Conservation (phyloP, 2,888 invertebrate species). For the Argyresthia albistria region DNA sequence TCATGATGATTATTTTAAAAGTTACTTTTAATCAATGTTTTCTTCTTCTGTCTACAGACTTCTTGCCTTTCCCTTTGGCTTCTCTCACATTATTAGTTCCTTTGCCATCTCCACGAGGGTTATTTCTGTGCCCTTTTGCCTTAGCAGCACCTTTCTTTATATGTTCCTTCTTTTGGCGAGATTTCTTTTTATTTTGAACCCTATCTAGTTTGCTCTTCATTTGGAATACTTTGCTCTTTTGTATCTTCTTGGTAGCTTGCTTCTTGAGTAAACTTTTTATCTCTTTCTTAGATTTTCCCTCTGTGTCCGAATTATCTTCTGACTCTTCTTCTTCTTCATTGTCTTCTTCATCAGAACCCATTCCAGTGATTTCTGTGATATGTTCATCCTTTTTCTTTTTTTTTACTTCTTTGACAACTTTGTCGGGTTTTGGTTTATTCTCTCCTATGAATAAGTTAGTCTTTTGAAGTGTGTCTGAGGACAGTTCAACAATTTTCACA, state of each 20-base stretch:
- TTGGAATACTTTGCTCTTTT: slow-evolving; percentile 84
- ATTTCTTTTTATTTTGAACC: slow-evolving; percentile 78
- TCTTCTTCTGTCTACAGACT: slow-evolving; percentile 41
- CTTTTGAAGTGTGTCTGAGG: slow-evolving; percentile 78
- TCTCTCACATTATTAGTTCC: slow-evolving; percentile 29
- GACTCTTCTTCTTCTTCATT: slow-evolving; percentile 27
- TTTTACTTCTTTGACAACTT: slow-evolving; percentile 16
- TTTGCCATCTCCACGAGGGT: slow-evolving; percentile 10
- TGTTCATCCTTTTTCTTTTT: slow-evolving; percentile 20
- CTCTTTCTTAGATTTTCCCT: slow-evolving; percentile 74
- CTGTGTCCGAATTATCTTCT: slow-evolving; percentile 31
- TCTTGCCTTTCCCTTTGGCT: slow-evolving; percentile 48
- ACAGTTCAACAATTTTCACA: slow-evolving; percentile 83
- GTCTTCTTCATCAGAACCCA: slow-evolving; percentile 44
- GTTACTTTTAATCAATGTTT: slow-evolving; percentile 33
- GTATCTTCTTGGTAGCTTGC: slow-evolving; percentile 79
- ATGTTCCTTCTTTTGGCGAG: slow-evolving; percentile 50
- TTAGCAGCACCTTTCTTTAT: slow-evolving; percentile 24
- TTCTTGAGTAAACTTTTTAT: slow-evolving; percentile 79
- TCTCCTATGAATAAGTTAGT: slow-evolving; percentile 81
- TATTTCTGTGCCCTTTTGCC: not conserved
- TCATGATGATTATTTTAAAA: not conserved
- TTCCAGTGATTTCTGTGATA: slow-evolving; percentile 37
- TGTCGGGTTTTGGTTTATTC: slow-evolving; percentile 63
- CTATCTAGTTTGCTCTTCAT: slow-evolving; percentile 81